Percentiles rank a stretch among this genome's conserved stretches.
These are phyloP conservation scores for Anodontia alba DNA, from an alignment of 2,888 invertebrate species.

Conservation along the genomic window DNA sequence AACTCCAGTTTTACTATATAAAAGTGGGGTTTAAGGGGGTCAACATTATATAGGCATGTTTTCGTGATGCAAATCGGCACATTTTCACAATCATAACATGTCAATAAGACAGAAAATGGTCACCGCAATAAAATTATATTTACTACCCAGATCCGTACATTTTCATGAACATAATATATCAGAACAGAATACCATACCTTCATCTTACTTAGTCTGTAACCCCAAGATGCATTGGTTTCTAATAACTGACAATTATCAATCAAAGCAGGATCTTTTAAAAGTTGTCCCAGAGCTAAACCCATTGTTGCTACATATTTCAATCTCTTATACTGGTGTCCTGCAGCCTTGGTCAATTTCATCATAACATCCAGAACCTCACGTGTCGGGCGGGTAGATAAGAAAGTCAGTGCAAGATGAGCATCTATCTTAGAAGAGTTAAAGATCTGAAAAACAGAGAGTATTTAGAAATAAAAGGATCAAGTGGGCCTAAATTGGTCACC, in stretches of 20 bases:
- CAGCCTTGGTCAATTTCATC: constrained; percentile 65
- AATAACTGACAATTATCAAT: constrained; percentile 65
- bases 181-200: constrained; percentile 64
- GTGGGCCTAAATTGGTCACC: too few species aligned
- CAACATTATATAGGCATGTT: too few species aligned
- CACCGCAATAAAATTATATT: too few species aligned
- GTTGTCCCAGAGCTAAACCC: constrained; percentile 72
- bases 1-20: too few species aligned
- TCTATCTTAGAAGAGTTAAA: constrained; percentile 73
- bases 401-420: constrained; percentile 70
- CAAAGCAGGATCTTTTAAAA: constrained; percentile 64
- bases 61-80: too few species aligned
- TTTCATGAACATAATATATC: too few species aligned
- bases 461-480: too few species aligned
- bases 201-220: constrained; percentile 75
- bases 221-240: constrained; percentile 76
- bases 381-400: constrained; percentile 63
- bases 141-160: too few species aligned
- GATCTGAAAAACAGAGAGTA: constrained; percentile 61
- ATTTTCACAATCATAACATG: too few species aligned
- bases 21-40: too few species aligned
- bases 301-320: constrained; percentile 74
- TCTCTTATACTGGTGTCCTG: constrained; percentile 76
- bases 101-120: too few species aligned
- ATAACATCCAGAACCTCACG: constrained; percentile 64